phyloP scores from a whole-genome alignment of 2,113 vertebrate species.

The Martes martes region DNA sequence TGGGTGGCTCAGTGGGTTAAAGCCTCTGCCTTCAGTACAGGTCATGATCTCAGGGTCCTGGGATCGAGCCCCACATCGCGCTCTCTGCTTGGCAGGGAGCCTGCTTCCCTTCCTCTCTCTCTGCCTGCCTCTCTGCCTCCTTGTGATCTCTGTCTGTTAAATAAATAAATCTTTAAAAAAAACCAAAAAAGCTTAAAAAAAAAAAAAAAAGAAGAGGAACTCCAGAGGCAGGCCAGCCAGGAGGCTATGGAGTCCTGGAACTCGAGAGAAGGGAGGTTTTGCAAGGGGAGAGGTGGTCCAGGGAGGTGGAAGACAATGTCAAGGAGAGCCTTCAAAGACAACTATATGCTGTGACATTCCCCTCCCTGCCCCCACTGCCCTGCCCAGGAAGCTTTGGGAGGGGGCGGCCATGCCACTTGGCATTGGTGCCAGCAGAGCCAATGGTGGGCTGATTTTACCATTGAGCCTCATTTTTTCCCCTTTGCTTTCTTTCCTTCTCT shows the following conservation, averaged over 20 bases:
- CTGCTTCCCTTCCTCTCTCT: too few species aligned
- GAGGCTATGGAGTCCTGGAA: not conserved
- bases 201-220: not conserved
- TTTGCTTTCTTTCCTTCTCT: not conserved
- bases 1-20: too few species aligned
- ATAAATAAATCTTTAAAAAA: too few species aligned
- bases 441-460: not conserved
- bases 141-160: too few species aligned
- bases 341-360: not conserved
- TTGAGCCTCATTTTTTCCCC: not conserved
- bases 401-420: not conserved
- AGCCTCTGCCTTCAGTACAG: too few species aligned
- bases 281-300: not conserved
- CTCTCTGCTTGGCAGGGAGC: too few species aligned
- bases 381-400: accelerated
- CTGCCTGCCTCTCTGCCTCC: too few species aligned
- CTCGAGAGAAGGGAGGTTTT: not conserved
- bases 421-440: not conserved
- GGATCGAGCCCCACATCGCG: too few species aligned
- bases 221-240: not conserved
- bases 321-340: not conserved
- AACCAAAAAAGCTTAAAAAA: too few species aligned
- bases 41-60: too few species aligned
- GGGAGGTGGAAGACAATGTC: not conserved
- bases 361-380: too few species aligned